Evolutionary conservation across 2,113 vertebrate species (phyloP), one percentile per base, ranked within the genome.

Genomic region (Epinephelus moara): DNA sequence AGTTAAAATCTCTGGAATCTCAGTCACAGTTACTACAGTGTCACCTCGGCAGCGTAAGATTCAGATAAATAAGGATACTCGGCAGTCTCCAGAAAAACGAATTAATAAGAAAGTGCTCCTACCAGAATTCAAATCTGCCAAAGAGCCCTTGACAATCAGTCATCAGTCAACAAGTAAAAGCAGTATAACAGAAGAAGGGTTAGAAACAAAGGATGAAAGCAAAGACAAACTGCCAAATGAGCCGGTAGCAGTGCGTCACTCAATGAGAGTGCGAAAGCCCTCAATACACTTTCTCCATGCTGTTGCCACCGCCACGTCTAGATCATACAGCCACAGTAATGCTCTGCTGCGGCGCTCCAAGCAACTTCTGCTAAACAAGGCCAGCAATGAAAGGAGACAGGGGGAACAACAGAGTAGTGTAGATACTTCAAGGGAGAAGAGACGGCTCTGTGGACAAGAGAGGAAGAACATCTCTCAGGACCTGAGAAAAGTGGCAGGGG

Each of bases 1-100:
- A 94, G 96, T 99, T 18, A 99, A 97, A 94, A 97, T 99, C 75
- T 98, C 98, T 3, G 98, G 98, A 70, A 98, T 99, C 89, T 98
- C 96, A 19, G 96, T 98, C 80, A 99, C 97, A 50, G 93, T 98
- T 85, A 96, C 93, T 49, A 96, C 96, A 69, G 92, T 96, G 82
- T 97, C 98, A 80, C 97, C 97, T 89, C 94, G 96, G 82, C 96
- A 96, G 89, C 97, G 97, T 73, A 96, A 96, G 95, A 96, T 98
- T 85, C 96, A 94, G 86, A 94, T 98, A 57, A 96, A 94, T 80
- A 96, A 94, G 57, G 95, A 96, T 23, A 87, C 95, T 82, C 94
- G 92, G 33, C 88, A 79, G 37, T 85, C 90, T 69, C 82, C 85
- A 52, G 81, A 91, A 66, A 74, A 13, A 45, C 68, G 68, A 21